A percentile compares a stretch with the other conserved stretches of the same genome.
Evolutionary conservation across 2,888 invertebrate genomes (phyloP).

Genomic region (Conistra vaccinii): DNA sequence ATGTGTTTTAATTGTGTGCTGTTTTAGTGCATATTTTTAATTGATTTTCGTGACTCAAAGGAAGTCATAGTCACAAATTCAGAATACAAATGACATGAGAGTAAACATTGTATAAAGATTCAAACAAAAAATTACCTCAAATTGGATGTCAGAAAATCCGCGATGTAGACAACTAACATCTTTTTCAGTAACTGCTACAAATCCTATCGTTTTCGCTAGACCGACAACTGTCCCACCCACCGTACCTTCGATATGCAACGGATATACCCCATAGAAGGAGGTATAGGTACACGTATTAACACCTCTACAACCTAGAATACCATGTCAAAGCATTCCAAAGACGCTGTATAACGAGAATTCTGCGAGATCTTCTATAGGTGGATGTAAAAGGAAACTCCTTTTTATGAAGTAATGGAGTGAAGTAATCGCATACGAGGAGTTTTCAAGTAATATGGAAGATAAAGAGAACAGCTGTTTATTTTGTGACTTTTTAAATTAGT

Average conservation of each 20-base stretch:
- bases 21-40: neutral
- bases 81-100: neutral
- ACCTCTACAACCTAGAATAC: constrained; percentile 36
- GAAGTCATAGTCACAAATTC: neutral
- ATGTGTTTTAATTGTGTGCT: neutral
- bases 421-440: neutral
- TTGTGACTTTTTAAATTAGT: constrained; percentile 5
- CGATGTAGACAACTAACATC: neutral
- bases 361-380: constrained; percentile 9
- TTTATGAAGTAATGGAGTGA: constrained; percentile 23
- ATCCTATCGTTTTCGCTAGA: neutral
- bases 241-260: constrained; percentile 40
- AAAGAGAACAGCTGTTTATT: constrained; percentile 12
- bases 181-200: neutral
- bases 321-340: constrained; percentile 42
- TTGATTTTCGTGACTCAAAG: neutral
- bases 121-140: neutral
- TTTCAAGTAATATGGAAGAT: constrained; percentile 28
- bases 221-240: constrained; percentile 24
- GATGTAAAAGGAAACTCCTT: constrained; percentile 34
- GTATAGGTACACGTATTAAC: constrained; percentile 45
- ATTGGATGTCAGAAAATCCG: neutral
- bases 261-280: constrained; percentile 46
- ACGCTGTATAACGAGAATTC: constrained; percentile 29
- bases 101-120: neutral